A percentile compares a stretch with the other conserved stretches of the same genome.
phyloP scores from a whole-genome alignment of 2,797 vertebrate species.

The Mormyrus proboscirostris region DNA sequence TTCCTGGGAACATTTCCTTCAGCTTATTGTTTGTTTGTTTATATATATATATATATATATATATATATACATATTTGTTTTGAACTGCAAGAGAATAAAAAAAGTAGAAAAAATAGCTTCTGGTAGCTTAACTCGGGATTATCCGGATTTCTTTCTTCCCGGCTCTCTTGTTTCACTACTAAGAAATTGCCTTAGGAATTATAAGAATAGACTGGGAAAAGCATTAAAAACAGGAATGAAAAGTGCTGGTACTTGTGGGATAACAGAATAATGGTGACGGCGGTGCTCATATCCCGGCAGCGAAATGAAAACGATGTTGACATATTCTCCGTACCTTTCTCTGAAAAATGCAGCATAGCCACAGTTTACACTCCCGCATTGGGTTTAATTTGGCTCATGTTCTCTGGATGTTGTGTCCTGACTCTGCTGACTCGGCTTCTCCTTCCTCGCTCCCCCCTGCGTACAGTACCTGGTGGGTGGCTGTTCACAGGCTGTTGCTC shows the following conservation, averaged over 20 bases:
- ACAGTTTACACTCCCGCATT: background rate
- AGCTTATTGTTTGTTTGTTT: constrained; percentile 48
- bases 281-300: background rate
- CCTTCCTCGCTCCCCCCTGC: background rate
- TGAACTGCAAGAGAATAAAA: constrained; percentile 46
- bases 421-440: background rate
- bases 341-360: background rate
- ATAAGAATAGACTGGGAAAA: constrained; percentile 18
- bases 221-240: background rate
- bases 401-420: background rate
- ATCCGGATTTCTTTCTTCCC: constrained; percentile 36
- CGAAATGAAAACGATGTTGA: background rate
- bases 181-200: constrained; percentile 38
- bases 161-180: constrained; percentile 38
- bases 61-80: constrained; percentile 27
- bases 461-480: background rate
- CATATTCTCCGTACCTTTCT: background rate
- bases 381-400: background rate
- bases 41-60: background rate
- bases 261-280: background rate
- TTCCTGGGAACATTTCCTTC: constrained; percentile 40
- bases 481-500: background rate
- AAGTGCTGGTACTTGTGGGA: background rate
- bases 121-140: constrained; percentile 46
- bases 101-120: constrained; percentile 36